phyloP scores from a whole-genome alignment of 1,140 invertebrate species.

The Acromyrmex echinatior region DNA sequence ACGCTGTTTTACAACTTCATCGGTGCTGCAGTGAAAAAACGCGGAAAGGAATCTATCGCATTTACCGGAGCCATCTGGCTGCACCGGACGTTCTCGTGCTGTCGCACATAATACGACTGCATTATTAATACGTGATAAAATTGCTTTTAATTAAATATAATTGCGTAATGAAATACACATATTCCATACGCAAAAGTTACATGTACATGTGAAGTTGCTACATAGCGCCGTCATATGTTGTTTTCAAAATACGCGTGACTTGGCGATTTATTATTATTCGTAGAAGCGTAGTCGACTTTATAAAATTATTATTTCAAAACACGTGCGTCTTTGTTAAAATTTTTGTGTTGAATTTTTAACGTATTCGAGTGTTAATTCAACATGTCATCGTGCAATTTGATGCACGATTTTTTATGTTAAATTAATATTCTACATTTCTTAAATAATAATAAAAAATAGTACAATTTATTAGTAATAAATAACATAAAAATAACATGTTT shows the following conservation, averaged over 20 bases:
- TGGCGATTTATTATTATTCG: not conserved
- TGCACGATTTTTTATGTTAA: too few relatives aligned
- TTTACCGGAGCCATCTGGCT: conserved; percentile 28
- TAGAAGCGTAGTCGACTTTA: not conserved
- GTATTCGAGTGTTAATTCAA: too few relatives aligned
- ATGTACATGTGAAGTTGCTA: not conserved
- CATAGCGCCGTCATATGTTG: not conserved
- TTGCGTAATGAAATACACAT: not conserved
- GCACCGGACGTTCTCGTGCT: not conserved
- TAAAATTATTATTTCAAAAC: not conserved
- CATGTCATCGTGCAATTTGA: too few relatives aligned
- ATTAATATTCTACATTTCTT: too few relatives aligned
- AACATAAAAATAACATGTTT: too few relatives aligned
- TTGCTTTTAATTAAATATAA: conserved; percentile 43
- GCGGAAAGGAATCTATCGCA: conserved; percentile 58
- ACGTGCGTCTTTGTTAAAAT: too few relatives aligned
- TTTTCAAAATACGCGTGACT: not conserved
- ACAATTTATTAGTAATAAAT: too few relatives aligned
- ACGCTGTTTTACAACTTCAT: conserved; percentile 64
- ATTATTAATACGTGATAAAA: conserved; percentile 15
- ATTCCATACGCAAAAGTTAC: not conserved
- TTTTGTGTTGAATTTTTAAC: too few relatives aligned
- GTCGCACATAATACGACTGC: not conserved
- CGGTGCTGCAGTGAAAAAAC: conserved; percentile 9
- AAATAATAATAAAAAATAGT: too few relatives aligned